Conservation (phyloP, 1,140 invertebrate species). For the Bradynema listronoti region DNA sequence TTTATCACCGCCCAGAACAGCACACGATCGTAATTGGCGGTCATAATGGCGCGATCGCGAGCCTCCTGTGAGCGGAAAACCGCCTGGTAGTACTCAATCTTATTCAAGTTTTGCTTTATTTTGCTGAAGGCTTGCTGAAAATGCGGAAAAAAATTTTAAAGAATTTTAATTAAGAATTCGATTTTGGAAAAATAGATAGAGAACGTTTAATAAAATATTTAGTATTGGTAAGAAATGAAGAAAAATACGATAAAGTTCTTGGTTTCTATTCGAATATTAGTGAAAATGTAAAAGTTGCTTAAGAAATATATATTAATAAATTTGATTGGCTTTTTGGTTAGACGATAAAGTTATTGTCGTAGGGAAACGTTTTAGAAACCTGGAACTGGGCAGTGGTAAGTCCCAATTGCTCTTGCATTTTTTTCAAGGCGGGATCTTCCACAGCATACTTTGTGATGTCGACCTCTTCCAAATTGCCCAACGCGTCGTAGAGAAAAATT, state of each 20-base stretch:
- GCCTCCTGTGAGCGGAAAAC: constrained; percentile 58
- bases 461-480: constrained; percentile 58
- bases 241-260: no score
- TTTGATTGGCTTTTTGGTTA: no score
- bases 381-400: constrained; percentile 34
- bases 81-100: constrained; percentile 58
- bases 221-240: no score
- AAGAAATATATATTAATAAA: constrained; percentile 1
- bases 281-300: constrained; percentile 18
- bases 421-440: constrained; percentile 24
- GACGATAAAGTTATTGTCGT: no score
- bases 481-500: constrained; percentile 50
- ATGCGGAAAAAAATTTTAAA: no score
- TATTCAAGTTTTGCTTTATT: constrained; percentile 58
- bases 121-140: constrained; percentile 57
- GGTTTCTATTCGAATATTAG: no score
- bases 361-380: no score
- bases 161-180: no score
- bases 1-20: constrained; percentile 60
- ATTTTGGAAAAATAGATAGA: background rate
- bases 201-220: constrained; percentile 28
- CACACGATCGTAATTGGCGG: constrained; percentile 60
- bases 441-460: constrained; percentile 41
- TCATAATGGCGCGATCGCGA: constrained; percentile 58
- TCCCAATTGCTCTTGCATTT: constrained; percentile 29